These are phyloP conservation scores for Clavelina lepadiformis DNA, from an alignment of 23 tunicate species.

Conservation along the genomic window DNA sequence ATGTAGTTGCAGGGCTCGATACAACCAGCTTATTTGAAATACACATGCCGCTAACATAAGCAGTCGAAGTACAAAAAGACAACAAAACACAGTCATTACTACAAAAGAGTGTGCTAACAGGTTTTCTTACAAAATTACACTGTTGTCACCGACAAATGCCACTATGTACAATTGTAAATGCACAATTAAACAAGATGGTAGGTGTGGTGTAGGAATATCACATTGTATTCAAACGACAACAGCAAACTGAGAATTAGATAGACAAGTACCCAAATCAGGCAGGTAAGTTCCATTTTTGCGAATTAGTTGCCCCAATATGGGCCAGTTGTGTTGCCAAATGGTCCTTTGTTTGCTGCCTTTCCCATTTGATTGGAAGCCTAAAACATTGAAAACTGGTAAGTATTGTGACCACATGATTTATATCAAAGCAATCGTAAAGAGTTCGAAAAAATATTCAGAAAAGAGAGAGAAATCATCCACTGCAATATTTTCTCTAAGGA, in stretches of 20 bases:
- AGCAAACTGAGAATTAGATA: not conserved
- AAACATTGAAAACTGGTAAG: conserved; percentile 8
- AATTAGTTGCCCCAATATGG: conserved; percentile 73
- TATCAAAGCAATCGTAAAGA: too few relatives aligned
- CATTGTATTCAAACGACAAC: not conserved
- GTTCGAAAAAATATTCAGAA: too few relatives aligned
- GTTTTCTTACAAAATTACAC: conserved; percentile 35
- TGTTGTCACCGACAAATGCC: too few relatives aligned
- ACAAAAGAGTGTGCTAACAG: conserved; percentile 45
- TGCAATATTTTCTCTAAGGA: too few relatives aligned
- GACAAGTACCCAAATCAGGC: too few relatives aligned
- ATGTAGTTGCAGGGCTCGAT: not conserved
- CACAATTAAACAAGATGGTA: conserved; percentile 1
- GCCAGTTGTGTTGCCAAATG: conserved; percentile 54
- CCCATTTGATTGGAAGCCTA: conserved; percentile 50
- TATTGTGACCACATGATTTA: too few relatives aligned
- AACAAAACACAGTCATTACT: conserved; percentile 51
- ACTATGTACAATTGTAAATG: not conserved
- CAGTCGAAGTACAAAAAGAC: conserved; percentile 1
- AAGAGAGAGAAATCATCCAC: too few relatives aligned
- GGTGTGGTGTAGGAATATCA: not conserved
- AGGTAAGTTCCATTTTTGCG: not conserved
- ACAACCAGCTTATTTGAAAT: too few relatives aligned
- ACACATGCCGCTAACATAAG: too few relatives aligned
- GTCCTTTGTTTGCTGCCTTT: conserved; percentile 51